phyloP scores from a whole-genome alignment of 2,797 vertebrate genomes.

The Schizopygopsis pylzovi region DNA sequence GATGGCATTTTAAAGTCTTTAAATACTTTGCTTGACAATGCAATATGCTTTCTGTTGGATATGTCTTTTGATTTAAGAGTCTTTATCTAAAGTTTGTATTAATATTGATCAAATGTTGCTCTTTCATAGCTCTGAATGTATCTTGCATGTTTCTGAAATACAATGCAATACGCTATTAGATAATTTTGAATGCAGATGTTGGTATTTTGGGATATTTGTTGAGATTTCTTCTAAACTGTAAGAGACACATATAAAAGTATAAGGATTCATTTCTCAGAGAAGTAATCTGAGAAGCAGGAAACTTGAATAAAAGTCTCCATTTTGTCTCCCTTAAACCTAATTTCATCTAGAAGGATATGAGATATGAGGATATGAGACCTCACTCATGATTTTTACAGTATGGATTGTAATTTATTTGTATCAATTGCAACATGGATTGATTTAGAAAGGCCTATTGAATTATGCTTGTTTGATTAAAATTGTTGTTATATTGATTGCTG shows the following conservation, averaged over 20 bases:
- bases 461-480: not conserved
- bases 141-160: not conserved
- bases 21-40: not conserved
- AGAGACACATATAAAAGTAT: not conserved
- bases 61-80: not conserved
- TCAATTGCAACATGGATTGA: not conserved
- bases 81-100: not conserved
- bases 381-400: not conserved
- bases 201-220: no score
- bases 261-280: not conserved
- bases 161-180: not conserved
- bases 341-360: not conserved
- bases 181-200: not conserved
- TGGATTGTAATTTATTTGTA: not conserved
- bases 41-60: not conserved
- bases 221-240: not conserved
- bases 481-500: constrained; percentile 19
- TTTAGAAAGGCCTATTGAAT: not conserved
- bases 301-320: not conserved
- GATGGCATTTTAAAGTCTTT: not conserved
- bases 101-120: not conserved
- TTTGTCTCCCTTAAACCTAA: not conserved
- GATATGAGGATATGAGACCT: no score
- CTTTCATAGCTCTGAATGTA: not conserved
- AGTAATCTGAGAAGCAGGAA: not conserved